Evolutionary conservation across 92 coral and sea anemone species (phyloP), one percentile per base, ranked within the genome.

Genomic region (Porites divaricata): DNA sequence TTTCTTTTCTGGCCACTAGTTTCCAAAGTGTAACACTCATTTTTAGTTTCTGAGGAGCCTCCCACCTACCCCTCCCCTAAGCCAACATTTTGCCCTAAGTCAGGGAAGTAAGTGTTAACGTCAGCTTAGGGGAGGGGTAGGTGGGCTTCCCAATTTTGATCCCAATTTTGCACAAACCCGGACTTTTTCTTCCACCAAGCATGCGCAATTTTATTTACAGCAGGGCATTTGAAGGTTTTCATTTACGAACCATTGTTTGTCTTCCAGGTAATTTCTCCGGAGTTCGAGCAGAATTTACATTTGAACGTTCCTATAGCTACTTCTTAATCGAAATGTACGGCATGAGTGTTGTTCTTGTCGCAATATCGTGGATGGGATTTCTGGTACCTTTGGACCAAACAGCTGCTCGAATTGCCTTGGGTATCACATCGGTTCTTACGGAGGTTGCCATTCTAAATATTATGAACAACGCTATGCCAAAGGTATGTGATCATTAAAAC

Each of bases 401-500:
- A n/a, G 94, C 95, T 53, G 95, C 95, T 52, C 93, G 95, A 19
- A 83, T 92, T 75, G 91, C 95, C 21, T 78, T 92, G 1, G 95
- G 95, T 28, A 90, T 92, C 26, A 92, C 95, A 12, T 88, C 93
- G 23, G 76, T 92, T 49, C 83, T 92, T 62, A 92, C 93, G 12
- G 90, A 91, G 69, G 95, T 92, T 10, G 86, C 95, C 9, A 87
- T 92, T n/a, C 83, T 92, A 49, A 90, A 92, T 77, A 83, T 92
- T 91, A 83, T 91, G 71, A 92, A 92, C 71, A 92, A 90, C 80
- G 82, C 94, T 49, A 92, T 92, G 95, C 95, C 95, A 53, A 91
- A 91, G 91, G 95, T 92, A 77, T 79, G 67, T 49, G 20, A 13
- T 35, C 3, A 11, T 14, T 7, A 17, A n/a, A 10, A 4, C 11